These are phyloP conservation scores for Micrasema minimum DNA, from an alignment of 1,140 invertebrate genomes.

Conservation along the genomic window DNA sequence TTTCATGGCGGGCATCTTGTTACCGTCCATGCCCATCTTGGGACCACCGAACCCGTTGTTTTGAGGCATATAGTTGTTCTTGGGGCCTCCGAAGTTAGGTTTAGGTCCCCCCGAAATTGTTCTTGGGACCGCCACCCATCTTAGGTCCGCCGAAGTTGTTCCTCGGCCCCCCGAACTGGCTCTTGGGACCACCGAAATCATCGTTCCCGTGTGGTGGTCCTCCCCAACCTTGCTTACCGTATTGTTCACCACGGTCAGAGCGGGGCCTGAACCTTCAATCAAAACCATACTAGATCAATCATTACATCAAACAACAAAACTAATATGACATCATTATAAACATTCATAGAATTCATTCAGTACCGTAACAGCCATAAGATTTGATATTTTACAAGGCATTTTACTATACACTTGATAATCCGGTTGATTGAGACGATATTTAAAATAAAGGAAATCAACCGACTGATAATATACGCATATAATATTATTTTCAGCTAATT, in stretches of 20 bases:
- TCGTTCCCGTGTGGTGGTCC: constrained; percentile 61
- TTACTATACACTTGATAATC: too few species aligned
- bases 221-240: constrained; percentile 67
- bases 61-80: constrained; percentile 60
- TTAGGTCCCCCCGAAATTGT: constrained; percentile 67
- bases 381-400: too few species aligned
- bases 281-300: background rate
- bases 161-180: constrained; percentile 60
- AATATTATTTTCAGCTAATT: too few species aligned
- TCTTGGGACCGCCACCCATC: constrained; percentile 66
- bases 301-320: background rate
- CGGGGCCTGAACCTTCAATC: constrained; percentile 66
- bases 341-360: too few species aligned
- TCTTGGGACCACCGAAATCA: constrained; percentile 67
- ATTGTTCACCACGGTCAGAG: constrained; percentile 71
- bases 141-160: constrained; percentile 63
- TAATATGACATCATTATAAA: too few species aligned
- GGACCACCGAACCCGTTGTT: constrained; percentile 65
- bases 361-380: too few species aligned
- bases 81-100: constrained; percentile 65
- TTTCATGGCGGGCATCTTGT: constrained; percentile 60
- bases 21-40: constrained; percentile 57
- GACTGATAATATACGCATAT: too few species aligned
- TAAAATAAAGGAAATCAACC: too few species aligned
- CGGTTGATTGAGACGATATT: too few species aligned